phyloP scores from a whole-genome alignment of 2,888 invertebrate species.

The Actias luna region DNA sequence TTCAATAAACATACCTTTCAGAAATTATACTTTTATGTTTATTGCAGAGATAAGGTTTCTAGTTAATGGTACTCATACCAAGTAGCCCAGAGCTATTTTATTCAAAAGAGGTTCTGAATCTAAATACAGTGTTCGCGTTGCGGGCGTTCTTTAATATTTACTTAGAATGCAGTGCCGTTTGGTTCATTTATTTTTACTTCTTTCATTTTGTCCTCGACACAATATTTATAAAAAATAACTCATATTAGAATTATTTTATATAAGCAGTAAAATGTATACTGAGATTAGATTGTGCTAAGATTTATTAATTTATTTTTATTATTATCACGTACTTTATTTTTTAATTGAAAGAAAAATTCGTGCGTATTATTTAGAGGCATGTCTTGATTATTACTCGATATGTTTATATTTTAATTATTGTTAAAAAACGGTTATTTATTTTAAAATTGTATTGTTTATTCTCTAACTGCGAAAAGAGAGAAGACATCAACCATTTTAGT shows the following conservation, averaged over 20 bases:
- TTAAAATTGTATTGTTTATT: too few species aligned
- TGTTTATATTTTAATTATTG: too few species aligned
- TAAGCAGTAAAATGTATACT: not conserved
- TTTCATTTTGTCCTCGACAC: slow-evolving; percentile 18
- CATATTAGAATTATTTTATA: not conserved
- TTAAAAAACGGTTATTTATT: too few species aligned
- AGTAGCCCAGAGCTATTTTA: slow-evolving; percentile 51
- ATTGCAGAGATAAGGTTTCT: slow-evolving; percentile 17
- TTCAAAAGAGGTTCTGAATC: slow-evolving; percentile 44
- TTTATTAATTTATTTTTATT: too few species aligned
- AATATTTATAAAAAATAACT: not conserved
- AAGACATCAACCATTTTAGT: too few species aligned
- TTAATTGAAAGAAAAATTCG: too few species aligned
- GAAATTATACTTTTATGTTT: not conserved
- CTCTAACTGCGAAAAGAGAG: too few species aligned
- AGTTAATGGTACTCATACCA: slow-evolving; percentile 33
- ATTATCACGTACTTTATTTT: too few species aligned
- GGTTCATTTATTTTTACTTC: slow-evolving; percentile 49
- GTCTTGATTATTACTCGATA: too few species aligned
- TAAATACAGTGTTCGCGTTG: slow-evolving; percentile 58
- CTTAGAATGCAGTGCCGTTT: slow-evolving; percentile 43
- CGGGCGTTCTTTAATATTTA: slow-evolving; percentile 56
- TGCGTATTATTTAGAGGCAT: too few species aligned
- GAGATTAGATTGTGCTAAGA: too few species aligned
- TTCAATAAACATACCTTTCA: too few species aligned